Conservation (phyloP, 2,888 invertebrate genomes). For the Sipha maydis region DNA sequence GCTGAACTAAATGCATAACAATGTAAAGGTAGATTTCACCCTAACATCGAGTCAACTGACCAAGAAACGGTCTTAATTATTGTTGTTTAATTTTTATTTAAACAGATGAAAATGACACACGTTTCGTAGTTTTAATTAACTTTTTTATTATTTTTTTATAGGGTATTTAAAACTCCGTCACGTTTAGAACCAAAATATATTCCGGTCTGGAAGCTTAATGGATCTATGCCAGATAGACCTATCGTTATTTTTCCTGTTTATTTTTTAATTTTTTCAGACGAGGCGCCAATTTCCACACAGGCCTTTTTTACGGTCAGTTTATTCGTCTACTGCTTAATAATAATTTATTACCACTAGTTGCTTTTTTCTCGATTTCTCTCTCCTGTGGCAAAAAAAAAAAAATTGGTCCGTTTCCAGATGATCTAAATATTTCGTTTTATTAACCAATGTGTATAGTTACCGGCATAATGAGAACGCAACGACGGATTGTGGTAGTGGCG, state of each 20-base stretch:
- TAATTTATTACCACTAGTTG: conserved; percentile 61
- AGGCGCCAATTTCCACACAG: conserved; percentile 48
- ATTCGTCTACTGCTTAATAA: conserved; percentile 54
- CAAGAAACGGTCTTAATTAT: conserved; percentile 19
- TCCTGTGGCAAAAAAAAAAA: neutral
- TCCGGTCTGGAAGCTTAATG: conserved; percentile 33
- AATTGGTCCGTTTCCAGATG: conserved; percentile 51
- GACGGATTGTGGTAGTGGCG: neutral
- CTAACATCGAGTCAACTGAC: neutral
- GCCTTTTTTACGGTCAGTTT: conserved; percentile 53
- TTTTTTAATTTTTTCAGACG: conserved; percentile 52
- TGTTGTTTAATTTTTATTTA: conserved; percentile 11
- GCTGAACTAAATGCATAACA: neutral
- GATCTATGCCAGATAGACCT: conserved; percentile 55
- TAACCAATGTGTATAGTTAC: conserved; percentile 3
- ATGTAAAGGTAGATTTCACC: conserved; percentile 25
- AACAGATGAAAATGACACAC: conserved; percentile 2
- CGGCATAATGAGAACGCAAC: conserved; percentile 20
- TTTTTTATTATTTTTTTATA: conserved; percentile 2
- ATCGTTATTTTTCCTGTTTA: conserved; percentile 41
- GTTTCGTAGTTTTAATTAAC: conserved; percentile 21
- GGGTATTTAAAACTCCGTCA: conserved; percentile 46
- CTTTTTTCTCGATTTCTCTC: conserved; percentile 26
- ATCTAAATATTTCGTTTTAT: conserved; percentile 51
- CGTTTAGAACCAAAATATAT: conserved; percentile 44